Evolutionary conservation across 2,113 vertebrate genomes (phyloP).

Genomic region (Entelurus aequoreus): DNA sequence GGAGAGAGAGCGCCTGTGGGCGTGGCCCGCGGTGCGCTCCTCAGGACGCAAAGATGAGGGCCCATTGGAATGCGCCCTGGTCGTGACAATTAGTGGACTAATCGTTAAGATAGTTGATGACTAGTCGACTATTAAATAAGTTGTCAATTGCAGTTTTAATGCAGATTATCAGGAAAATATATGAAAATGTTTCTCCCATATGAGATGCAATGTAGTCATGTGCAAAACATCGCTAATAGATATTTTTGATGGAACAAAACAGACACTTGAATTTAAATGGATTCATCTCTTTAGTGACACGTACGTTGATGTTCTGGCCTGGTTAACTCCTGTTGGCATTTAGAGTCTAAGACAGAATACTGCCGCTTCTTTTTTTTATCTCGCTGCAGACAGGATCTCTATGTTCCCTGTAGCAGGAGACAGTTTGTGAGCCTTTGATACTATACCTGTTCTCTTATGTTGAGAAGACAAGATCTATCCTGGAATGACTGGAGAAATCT

Average conservation of each 20-base stretch:
- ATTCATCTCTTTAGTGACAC: slow-evolving; percentile 66
- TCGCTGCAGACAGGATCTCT: slow-evolving; percentile 24
- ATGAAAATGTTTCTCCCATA: not conserved
- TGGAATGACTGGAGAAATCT: slow-evolving; percentile 44
- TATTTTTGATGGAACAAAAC: not conserved
- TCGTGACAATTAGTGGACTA: too few relatives aligned
- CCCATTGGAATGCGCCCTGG: too few relatives aligned
- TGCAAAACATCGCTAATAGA: not conserved
- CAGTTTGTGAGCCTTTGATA: slow-evolving; percentile 52
- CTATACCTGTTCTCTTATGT: slow-evolving; percentile 50
- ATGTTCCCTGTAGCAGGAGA: slow-evolving; percentile 32
- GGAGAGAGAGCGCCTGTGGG: too few relatives aligned
- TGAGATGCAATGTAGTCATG: not conserved
- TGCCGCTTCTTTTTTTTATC: slow-evolving; percentile 45
- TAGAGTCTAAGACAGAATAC: slow-evolving; percentile 49
- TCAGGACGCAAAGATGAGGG: too few relatives aligned
- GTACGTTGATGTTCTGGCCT: slow-evolving; percentile 53
- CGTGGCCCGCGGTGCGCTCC: too few relatives aligned
- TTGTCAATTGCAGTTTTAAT: too few relatives aligned
- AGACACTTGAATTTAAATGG: slow-evolving; percentile 26
- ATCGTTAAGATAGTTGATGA: too few relatives aligned
- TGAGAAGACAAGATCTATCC: slow-evolving; percentile 33
- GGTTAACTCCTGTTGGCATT: slow-evolving; percentile 56
- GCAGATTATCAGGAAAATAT: not conserved
- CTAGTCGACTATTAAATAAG: too few relatives aligned